Evolutionary conservation across 1,140 invertebrate species (phyloP).

Genomic region (Paraescarpia echinospica): DNA sequence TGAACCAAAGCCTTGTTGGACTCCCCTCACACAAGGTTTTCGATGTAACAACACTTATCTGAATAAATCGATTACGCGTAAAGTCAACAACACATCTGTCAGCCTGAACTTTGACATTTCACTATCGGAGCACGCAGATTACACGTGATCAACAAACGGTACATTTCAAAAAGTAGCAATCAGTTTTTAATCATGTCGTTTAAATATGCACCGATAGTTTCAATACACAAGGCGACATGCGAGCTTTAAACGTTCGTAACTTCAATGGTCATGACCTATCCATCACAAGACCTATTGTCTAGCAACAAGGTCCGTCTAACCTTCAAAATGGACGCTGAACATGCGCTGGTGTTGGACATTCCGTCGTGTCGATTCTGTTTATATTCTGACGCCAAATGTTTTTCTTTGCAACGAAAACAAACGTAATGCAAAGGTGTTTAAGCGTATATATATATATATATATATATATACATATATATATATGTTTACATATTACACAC

Average conservation of each 20-base stretch:
- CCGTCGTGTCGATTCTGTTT: no score
- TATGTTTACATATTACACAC: background rate
- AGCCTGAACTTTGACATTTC: background rate
- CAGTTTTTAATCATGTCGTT: background rate
- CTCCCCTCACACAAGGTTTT: background rate
- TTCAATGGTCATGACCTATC: no score
- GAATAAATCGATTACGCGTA: background rate
- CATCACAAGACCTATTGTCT: no score
- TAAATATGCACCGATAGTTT: background rate
- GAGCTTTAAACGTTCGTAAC: background rate
- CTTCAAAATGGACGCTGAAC: no score
- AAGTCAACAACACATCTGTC: background rate
- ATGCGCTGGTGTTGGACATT: no score
- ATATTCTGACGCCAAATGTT: no score
- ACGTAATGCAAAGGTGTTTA: no score
- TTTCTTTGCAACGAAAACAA: no score
- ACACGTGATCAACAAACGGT: background rate
- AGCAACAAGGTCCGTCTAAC: no score
- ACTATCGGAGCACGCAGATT: background rate
- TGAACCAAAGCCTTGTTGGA: background rate
- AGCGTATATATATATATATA: no score
- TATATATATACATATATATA: no score
- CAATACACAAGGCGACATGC: background rate
- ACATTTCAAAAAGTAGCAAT: background rate
- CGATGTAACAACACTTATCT: background rate